These are phyloP conservation scores for Coremacera marginata DNA, from an alignment of 2,888 invertebrate species.

Conservation along the genomic window DNA sequence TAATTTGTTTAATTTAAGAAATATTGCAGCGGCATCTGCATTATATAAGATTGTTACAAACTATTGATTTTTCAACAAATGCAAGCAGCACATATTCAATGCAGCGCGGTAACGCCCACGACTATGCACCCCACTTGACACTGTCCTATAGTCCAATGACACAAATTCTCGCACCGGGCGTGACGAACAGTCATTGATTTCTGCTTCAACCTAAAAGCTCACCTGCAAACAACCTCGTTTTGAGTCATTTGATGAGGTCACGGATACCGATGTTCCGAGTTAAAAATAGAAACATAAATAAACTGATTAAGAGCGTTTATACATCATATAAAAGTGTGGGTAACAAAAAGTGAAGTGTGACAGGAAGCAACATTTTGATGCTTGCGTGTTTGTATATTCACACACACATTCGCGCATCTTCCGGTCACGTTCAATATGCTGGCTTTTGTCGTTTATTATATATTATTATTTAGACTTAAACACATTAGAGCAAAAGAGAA, in stretches of 20 bases:
- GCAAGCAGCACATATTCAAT: not conserved
- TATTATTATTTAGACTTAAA: too few species aligned
- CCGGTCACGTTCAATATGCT: not conserved
- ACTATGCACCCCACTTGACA: not conserved
- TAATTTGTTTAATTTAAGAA: too few species aligned
- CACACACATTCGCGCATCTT: not conserved
- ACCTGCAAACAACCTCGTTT: not conserved
- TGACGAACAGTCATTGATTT: not conserved
- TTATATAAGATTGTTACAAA: not conserved
- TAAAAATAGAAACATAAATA: too few species aligned
- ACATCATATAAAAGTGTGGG: too few species aligned
- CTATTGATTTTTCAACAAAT: slow-evolving; percentile 12
- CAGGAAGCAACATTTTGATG: too few species aligned
- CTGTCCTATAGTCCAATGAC: slow-evolving; percentile 9
- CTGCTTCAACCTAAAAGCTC: not conserved
- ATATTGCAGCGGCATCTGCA: not conserved
- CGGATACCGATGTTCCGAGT: not conserved
- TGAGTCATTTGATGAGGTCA: slow-evolving; percentile 11
- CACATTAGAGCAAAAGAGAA: too few species aligned
- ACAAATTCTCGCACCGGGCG: not conserved
- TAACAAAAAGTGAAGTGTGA: not conserved
- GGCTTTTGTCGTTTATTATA: too few species aligned
- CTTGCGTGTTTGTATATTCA: too few species aligned
- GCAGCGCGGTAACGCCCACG: not conserved
- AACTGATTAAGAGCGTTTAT: too few species aligned